These are phyloP conservation scores for Halyomorpha halys DNA, from an alignment of 1,140 invertebrate genomes.

Conservation along the genomic window DNA sequence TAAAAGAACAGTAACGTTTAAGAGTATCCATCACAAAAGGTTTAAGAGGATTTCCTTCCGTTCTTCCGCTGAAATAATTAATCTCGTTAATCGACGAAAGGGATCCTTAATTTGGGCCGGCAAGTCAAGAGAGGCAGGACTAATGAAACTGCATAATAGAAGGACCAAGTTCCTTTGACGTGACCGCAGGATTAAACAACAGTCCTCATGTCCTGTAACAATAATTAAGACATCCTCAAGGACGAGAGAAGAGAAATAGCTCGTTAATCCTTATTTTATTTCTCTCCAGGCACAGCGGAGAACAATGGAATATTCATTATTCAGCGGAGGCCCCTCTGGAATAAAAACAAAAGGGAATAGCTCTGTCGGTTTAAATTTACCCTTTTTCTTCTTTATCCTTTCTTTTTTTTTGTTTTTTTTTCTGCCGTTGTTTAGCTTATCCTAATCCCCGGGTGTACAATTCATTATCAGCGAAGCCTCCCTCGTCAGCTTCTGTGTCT, in stretches of 20 bases:
- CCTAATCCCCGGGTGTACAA: slow-evolving; percentile 6
- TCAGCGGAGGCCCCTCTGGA: background rate
- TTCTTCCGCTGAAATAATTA: background rate
- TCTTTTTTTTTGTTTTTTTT: background rate
- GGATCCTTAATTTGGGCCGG: background rate
- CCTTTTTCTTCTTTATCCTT: slow-evolving; percentile 1
- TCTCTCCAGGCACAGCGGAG: background rate
- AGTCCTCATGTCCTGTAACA: background rate
- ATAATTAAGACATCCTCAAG: background rate
- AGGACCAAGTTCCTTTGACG: background rate
- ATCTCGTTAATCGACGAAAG: background rate
- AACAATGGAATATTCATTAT: slow-evolving; percentile 8
- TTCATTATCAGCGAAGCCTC: background rate
- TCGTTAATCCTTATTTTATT: slow-evolving; percentile 8
- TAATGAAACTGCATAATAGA: slow-evolving; percentile 3
- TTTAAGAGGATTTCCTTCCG: background rate
- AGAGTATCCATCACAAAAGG: too few relatives aligned
- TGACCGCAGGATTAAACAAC: background rate
- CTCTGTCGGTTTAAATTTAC: slow-evolving; percentile 7
- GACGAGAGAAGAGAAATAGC: background rate
- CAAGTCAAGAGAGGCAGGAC: background rate
- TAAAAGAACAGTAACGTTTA: too few relatives aligned
- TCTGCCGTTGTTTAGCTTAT: background rate
- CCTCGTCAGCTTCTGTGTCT: background rate
- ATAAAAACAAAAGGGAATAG: background rate